Evolutionary conservation across 2,888 invertebrate species (phyloP), one percentile per base, ranked within the genome.

Genomic region (Tuberolachnus salignus): DNA sequence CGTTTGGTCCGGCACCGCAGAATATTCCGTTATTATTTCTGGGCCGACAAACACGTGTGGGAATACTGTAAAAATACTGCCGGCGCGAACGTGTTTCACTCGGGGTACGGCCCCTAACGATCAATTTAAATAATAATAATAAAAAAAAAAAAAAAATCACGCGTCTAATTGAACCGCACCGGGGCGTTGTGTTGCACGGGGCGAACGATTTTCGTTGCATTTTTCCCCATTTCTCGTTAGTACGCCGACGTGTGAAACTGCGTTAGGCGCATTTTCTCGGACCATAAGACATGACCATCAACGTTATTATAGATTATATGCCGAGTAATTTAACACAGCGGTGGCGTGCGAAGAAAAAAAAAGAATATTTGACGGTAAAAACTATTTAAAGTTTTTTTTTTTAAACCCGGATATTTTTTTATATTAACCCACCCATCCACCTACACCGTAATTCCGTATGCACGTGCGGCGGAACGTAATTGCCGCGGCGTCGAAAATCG

Each of bases 401-500:
- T n/a, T n/a, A n/a, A n/a, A n/a, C n/a, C n/a, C n/a, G n/a, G n/a
- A n/a, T n/a, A n/a, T n/a, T n/a, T n/a, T 64, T 64, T 64, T 21
- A 19, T 46, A 64, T 64, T 44, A 46, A 66, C 23, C 21, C 23
- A 3, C 51, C 49, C 44, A 13, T 4, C 16, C 10, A 44, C 44
- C 6, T 44, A 46, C 14, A 34, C 63, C 1, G 19, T 34, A 10
- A 23, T 61, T 26, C n/a, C n/a, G 34, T 1, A 1, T 16, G 26
- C 14, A 9, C 9, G 26, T 13, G n/a, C 6, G 11, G 19, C 10
- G 49, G 26, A 61, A 72, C 46, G 49, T 26, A 59, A 72, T 72
- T 21, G 61, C 49, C 34, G 49, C 16, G 51, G 61, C 49, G 49
- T 61, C 16, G 51, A 49, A 61, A 72, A 26, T 26, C 59, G 59